phyloP scores from a whole-genome alignment of 2,113 vertebrate genomes.

The Gobiocypris rarus region DNA sequence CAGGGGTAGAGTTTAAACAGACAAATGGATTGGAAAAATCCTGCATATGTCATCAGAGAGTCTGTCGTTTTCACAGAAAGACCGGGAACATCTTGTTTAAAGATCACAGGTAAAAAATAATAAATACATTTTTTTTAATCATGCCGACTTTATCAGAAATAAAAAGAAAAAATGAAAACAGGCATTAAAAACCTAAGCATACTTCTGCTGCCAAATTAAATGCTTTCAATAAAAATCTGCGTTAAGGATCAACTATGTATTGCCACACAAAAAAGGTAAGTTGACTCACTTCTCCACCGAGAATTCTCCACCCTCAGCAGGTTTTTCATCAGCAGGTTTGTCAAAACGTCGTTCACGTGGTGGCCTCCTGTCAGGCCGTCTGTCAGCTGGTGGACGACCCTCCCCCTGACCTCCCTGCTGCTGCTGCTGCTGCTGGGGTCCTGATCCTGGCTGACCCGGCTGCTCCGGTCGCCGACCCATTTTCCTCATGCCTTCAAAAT shows the following conservation, averaged over 20 bases:
- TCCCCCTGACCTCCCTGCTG: conserved; percentile 83
- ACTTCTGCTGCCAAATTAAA: too few relatives aligned
- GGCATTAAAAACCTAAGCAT: too few relatives aligned
- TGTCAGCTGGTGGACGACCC: conserved; percentile 88
- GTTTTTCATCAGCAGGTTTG: conserved; percentile 90
- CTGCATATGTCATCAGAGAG: too few relatives aligned
- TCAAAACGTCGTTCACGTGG: conserved; percentile 93
- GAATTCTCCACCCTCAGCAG: conserved; percentile 93
- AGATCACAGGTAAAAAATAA: too few relatives aligned
- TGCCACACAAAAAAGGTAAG: not conserved
- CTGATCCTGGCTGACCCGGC: conserved; percentile 72
- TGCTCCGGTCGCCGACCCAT: conserved; percentile 95
- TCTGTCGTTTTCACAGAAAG: too few relatives aligned
- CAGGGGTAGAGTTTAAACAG: too few relatives aligned
- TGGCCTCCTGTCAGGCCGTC: conserved; percentile 89
- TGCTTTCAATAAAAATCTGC: not conserved
- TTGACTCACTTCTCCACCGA: conserved; percentile 92
- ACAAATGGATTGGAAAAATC: too few relatives aligned
- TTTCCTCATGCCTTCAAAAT: conserved; percentile 85
- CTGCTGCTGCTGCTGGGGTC: conserved; percentile 68
- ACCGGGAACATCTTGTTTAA: too few relatives aligned
- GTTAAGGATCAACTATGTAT: not conserved
- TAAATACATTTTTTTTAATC: too few relatives aligned
- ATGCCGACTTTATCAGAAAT: too few relatives aligned
- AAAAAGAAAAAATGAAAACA: too few relatives aligned